A percentile compares a stretch with the other conserved stretches of the same genome.
Conservation (phyloP, 2,113 vertebrate genomes). For the Platycercus adscitus region DNA sequence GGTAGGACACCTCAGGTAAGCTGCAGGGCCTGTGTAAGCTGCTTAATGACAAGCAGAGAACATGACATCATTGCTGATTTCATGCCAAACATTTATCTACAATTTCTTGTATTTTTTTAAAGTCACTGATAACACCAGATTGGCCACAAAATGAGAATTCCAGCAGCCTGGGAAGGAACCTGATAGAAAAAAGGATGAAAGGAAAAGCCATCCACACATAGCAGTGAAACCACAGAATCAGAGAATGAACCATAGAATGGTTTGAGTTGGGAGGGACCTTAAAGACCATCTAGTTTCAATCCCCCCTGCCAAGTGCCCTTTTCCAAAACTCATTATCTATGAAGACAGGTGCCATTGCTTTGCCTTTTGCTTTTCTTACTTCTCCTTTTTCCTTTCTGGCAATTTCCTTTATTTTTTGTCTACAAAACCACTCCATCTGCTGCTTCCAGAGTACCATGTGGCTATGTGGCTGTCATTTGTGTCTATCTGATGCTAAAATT, state of each 20-base stretch:
- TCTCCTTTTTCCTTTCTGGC: neutral
- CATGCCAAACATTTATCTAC: neutral
- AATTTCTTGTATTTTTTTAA: neutral
- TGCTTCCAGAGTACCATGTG: neutral
- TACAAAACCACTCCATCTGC: neutral
- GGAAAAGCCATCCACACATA: neutral
- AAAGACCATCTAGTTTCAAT: neutral
- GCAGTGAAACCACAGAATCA: neutral
- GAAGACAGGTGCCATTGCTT: neutral
- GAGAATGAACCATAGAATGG: neutral
- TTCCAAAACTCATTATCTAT: neutral
- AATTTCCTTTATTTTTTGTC: neutral
- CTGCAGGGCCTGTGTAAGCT: neutral
- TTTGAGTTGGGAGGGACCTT: neutral
- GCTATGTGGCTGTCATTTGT: no score
- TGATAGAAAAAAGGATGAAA: neutral
- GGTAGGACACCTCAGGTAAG: neutral
- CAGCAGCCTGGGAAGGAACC: neutral
- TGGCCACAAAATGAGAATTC: neutral
- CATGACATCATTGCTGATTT: neutral
- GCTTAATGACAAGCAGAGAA: neutral
- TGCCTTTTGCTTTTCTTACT: neutral
- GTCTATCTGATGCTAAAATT: neutral
- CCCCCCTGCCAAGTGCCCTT: neutral
- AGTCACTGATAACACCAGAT: neutral